Percentiles rank a stretch among this genome's conserved stretches.
phyloP scores from a whole-genome alignment of 2,888 invertebrate genomes.

The Ceriagrion tenellum region DNA sequence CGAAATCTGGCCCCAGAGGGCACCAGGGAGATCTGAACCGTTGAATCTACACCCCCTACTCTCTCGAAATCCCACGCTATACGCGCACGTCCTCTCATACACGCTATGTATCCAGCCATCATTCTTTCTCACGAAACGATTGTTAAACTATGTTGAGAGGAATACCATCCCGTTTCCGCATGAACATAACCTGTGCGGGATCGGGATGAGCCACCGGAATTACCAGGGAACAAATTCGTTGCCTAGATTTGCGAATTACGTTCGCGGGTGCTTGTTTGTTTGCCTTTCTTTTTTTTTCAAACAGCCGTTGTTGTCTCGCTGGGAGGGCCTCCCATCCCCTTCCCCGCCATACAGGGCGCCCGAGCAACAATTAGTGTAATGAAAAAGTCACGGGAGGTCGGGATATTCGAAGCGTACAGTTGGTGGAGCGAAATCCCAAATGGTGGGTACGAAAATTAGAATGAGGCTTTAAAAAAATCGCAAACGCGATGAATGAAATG shows the following conservation, averaged over 20 bases:
- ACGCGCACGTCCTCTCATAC: too few species aligned
- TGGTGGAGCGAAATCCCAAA: neutral
- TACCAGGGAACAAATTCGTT: neutral
- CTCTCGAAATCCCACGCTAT: neutral
- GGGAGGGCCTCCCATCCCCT: too few species aligned
- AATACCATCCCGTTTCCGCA: neutral
- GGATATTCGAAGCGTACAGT: neutral
- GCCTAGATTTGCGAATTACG: neutral
- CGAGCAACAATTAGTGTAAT: neutral
- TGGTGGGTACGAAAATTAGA: neutral
- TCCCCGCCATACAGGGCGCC: neutral
- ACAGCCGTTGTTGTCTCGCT: too few species aligned
- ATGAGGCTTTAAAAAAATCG: neutral
- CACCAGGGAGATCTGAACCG: constrained; percentile 34
- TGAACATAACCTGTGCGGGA: neutral
- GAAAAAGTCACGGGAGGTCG: neutral
- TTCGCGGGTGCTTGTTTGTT: neutral
- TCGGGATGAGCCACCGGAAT: neutral
- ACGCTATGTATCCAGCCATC: neutral
- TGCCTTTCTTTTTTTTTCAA: neutral
- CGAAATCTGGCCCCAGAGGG: constrained; percentile 28
- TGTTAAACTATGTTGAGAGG: neutral
- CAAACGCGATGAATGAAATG: neutral
- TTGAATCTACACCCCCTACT: constrained; percentile 45
- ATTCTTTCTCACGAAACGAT: neutral